A percentile compares a stretch with the other conserved stretches of the same genome.
These are phyloP conservation scores for Drosophila ercepeae DNA, from an alignment of 1,140 invertebrate genomes.

Conservation along the genomic window DNA sequence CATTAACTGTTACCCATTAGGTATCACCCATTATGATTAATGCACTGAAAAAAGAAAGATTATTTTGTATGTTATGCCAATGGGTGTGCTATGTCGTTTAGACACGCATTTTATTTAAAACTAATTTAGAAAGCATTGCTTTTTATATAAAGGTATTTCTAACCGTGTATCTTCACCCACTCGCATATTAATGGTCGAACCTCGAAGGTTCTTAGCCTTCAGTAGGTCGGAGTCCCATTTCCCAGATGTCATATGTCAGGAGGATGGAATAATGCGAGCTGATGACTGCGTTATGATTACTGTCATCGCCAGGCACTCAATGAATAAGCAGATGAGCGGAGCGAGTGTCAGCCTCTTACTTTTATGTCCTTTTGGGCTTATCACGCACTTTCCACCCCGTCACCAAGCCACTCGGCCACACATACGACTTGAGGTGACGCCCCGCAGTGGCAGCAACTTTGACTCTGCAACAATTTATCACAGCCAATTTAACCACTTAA, in stretches of 20 bases:
- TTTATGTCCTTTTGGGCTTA: conserved; percentile 49
- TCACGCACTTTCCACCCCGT: conserved; percentile 22
- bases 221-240: conserved; percentile 13
- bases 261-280: conserved; percentile 69
- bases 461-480: conserved; percentile 78
- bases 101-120: too few relatives aligned
- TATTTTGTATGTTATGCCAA: not conserved
- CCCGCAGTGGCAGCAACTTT: conserved; percentile 70
- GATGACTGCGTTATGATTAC: conserved; percentile 78
- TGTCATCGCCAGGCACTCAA: conserved; percentile 71
- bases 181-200: conserved; percentile 56
- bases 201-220: conserved; percentile 18
- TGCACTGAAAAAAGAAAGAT: conserved; percentile 12
- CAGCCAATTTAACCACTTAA: conserved; percentile 82
- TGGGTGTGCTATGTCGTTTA: too few relatives aligned
- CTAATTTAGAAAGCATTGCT: too few relatives aligned
- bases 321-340: conserved; percentile 61
- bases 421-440: conserved; percentile 66
- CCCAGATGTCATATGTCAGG: conserved; percentile 78
- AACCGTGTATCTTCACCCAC: not conserved
- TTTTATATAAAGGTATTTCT: conserved; percentile 5
- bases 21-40: conserved; percentile 27
- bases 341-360: conserved; percentile 30
- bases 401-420: not conserved
- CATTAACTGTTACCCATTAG: conserved; percentile 22